Base-by-base conservation (phyloP, 1,140 invertebrate species). In the Brachionus koreanus region DNA sequence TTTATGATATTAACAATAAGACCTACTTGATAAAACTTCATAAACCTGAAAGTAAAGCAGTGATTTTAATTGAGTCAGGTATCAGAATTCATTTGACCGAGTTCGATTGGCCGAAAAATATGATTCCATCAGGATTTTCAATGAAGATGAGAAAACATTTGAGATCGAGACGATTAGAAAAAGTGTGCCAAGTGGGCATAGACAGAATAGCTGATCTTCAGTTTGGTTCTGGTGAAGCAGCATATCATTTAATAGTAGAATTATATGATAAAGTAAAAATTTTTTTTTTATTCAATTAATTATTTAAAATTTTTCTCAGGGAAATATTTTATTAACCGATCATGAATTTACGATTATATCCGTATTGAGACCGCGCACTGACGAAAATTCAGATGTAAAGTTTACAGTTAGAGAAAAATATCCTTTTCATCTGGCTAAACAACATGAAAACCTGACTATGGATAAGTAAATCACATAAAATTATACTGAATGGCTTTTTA, bases 81-180 rank as follows among this genome's bases (percentile, higher is more conserved):
- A 93, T 92, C 82, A 90, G 96, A 75, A 93, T 99, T 84, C 97
- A 99, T 87, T 93, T 92, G 72, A 99, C 98, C 16, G 92, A 91
- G 25, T 98, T 95, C 90, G 96, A 98, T 87, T 99, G 97, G 97
- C 96, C 96, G 0, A 99, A 99, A 90, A 96, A 96, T 91, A 91
- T 92, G 63, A 92, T 94, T 23, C 96, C 96, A 1, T 97, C 95
- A 13, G 94, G 95, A 1, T 99, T 99, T 87, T 93, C 94, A 81
- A 98, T 98, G 96, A 99, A 99, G 91, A 93, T 99, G 86, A 90
- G 98, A 82, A 99, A 99, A 89, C 97, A 99, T 88, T 89, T 99
- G 29, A 95, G 94, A 86, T 97, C 98, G 87, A 97, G 98, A 88
- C 91, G 98, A 49, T 87, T 99, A 5, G 96, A 98, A 89, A 91